These are phyloP conservation scores for Mesoclemmys tuberculata DNA, from an alignment of 2,113 vertebrate species.

Conservation along the genomic window DNA sequence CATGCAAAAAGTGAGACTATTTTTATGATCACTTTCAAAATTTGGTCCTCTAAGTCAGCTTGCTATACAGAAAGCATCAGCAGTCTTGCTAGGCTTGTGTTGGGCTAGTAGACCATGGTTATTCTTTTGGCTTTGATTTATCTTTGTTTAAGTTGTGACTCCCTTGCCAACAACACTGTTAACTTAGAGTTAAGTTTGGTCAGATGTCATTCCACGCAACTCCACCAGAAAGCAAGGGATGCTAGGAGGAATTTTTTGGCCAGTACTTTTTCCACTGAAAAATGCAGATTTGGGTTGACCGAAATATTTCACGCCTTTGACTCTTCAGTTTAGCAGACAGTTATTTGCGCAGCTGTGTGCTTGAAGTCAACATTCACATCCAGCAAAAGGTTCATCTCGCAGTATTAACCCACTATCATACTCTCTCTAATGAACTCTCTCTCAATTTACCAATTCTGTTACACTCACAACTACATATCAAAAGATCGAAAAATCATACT, in stretches of 20 bases:
- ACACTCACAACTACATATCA: not conserved
- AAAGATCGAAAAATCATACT: no score
- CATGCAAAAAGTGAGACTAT: not conserved
- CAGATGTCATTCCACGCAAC: accelerated
- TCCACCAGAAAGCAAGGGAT: not conserved
- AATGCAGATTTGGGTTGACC: no score
- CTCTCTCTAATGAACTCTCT: not conserved
- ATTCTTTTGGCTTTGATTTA: not conserved
- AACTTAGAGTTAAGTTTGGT: not conserved
- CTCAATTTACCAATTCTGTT: not conserved
- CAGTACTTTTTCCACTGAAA: no score
- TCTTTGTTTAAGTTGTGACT: not conserved
- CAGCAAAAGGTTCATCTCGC: not conserved
- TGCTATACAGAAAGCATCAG: not conserved
- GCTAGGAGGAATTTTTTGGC: no score
- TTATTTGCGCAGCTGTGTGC: no score
- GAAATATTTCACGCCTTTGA: no score
- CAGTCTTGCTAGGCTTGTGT: not conserved
- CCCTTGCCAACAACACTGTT: not conserved
- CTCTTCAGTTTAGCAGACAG: no score
- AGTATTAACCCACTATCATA: not conserved
- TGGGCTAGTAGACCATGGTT: not conserved
- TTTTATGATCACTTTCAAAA: not conserved
- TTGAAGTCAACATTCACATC: not conserved
- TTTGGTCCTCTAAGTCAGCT: no score